A percentile compares a stretch with the other conserved stretches of the same genome.
phyloP scores from a whole-genome alignment of 2,797 vertebrate genomes.

The Sorex maritimensis region DNA sequence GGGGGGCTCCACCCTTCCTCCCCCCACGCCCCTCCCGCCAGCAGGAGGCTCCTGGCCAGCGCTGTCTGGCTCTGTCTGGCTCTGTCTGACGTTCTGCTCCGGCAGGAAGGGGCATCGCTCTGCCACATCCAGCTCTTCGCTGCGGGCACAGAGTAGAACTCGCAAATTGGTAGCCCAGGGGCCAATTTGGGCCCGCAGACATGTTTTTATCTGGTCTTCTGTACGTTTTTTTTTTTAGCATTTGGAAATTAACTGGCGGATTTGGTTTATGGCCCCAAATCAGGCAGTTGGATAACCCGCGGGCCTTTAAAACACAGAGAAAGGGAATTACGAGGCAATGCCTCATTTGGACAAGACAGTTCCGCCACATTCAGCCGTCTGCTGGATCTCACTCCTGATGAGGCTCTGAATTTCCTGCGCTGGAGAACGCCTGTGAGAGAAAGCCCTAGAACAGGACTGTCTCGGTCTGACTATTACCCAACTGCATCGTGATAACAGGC shows the following conservation, averaged over 20 bases:
- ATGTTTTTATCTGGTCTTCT: constrained; percentile 34
- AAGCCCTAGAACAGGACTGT: neutral
- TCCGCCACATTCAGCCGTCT: neutral
- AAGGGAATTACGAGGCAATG: neutral
- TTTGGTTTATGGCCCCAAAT: constrained; percentile 28
- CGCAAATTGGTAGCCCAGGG: neutral
- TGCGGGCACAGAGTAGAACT: constrained; percentile 31
- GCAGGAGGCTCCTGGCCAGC: neutral
- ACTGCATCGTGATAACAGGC: neutral
- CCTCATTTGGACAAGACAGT: neutral
- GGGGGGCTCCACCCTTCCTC: neutral
- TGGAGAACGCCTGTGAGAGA: neutral
- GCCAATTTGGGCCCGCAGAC: constrained; percentile 16
- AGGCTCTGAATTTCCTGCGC: neutral
- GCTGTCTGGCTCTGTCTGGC: neutral
- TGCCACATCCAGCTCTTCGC: neutral
- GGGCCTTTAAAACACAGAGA: neutral
- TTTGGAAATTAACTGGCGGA: constrained; percentile 52
- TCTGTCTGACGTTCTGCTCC: neutral
- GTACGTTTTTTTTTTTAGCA: neutral
- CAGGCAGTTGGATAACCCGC: neutral
- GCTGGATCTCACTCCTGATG: neutral
- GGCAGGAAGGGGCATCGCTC: neutral
- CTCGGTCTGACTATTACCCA: neutral
- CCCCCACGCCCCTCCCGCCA: too few relatives aligned